Conservation (phyloP, 2,888 invertebrate species). For the Scaptomyza polygonia region DNA sequence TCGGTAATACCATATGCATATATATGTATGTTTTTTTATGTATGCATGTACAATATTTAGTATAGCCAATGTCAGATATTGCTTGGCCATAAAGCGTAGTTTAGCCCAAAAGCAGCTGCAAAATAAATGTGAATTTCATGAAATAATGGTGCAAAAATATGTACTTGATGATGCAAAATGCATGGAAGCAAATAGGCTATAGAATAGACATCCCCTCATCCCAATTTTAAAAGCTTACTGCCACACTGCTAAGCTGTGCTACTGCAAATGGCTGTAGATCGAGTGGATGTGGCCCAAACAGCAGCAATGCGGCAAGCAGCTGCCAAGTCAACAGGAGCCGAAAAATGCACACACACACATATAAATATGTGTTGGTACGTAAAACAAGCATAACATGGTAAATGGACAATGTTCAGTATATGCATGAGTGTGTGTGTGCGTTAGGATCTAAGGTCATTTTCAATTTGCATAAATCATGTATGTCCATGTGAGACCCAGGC, state of each 20-base stretch:
- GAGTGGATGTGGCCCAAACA: slow-evolving; percentile 35
- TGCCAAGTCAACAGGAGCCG: slow-evolving; percentile 71
- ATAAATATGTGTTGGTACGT: slow-evolving; percentile 9
- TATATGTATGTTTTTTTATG: neutral
- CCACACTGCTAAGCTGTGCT: slow-evolving; percentile 34
- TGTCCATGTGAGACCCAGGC: slow-evolving; percentile 49
- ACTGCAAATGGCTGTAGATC: slow-evolving; percentile 38
- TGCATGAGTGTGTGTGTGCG: slow-evolving; percentile 33
- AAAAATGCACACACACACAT: slow-evolving; percentile 48
- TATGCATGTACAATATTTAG: neutral
- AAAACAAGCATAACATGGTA: slow-evolving; percentile 47
- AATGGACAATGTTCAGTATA: slow-evolving; percentile 55
- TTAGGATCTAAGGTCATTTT: slow-evolving; percentile 74
- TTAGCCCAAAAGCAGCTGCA: slow-evolving; percentile 60
- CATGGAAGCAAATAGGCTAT: slow-evolving; percentile 22
- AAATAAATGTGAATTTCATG: slow-evolving; percentile 75
- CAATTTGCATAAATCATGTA: slow-evolving; percentile 81
- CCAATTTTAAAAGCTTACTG: slow-evolving; percentile 2
- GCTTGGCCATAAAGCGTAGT: slow-evolving; percentile 9
- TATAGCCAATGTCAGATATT: neutral
- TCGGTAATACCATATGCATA: neutral
- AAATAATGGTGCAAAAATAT: slow-evolving; percentile 76
- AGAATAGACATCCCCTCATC: neutral
- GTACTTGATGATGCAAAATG: slow-evolving; percentile 70
- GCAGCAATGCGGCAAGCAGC: slow-evolving; percentile 66